Evolutionary conservation across 2,888 invertebrate genomes (phyloP).

Genomic region (Cataglyphis albicans): DNA sequence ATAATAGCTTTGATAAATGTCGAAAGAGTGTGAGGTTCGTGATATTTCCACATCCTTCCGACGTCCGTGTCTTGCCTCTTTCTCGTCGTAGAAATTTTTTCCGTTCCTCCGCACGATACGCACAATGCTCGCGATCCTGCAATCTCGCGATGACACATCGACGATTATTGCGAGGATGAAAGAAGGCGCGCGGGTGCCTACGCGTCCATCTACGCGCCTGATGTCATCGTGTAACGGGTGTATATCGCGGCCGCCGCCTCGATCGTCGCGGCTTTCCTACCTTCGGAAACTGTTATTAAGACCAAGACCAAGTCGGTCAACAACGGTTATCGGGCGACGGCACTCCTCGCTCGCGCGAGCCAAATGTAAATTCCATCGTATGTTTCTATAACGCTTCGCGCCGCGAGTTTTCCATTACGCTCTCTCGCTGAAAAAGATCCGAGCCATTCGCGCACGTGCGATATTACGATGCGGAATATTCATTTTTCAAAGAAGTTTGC

Average conservation of each 20-base stretch:
- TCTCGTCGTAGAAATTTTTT: background rate
- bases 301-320: constrained; percentile 58
- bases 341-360: constrained; percentile 39
- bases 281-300: constrained; percentile 69
- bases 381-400: background rate
- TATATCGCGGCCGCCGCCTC: constrained; percentile 22
- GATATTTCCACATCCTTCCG: constrained; percentile 22
- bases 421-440: background rate
- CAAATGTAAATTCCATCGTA: background rate
- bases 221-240: constrained; percentile 71
- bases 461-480: background rate
- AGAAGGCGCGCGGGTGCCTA: constrained; percentile 56
- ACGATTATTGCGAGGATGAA: constrained; percentile 44
- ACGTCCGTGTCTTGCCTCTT: background rate
- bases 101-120: background rate
- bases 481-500: background rate
- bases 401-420: background rate
- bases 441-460: too few species aligned
- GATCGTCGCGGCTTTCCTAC: constrained; percentile 41
- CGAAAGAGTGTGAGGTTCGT: background rate
- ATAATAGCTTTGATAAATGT: background rate
- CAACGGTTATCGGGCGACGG: constrained; percentile 63
- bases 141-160: constrained; percentile 62
- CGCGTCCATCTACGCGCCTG: constrained; percentile 64
- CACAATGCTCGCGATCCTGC: constrained; percentile 30